A percentile compares a stretch with the other conserved stretches of the same genome.
Conservation (phyloP, 2,113 vertebrate species). For the pig (Sus scrofa) region DNA sequence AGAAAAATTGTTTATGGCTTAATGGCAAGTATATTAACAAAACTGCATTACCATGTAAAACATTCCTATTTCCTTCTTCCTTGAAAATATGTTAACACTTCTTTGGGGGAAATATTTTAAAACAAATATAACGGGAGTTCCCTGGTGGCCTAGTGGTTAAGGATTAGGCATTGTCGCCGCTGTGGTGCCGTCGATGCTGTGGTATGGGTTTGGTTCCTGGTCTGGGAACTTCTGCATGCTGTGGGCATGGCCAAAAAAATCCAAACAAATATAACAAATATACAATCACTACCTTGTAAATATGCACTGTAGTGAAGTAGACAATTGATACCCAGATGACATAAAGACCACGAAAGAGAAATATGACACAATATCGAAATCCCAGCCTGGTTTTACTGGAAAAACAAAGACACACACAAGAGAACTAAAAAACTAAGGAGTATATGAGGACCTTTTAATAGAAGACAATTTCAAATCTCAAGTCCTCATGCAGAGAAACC, state of each 20-base stretch:
- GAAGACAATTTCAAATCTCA: not conserved
- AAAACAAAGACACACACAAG: not conserved
- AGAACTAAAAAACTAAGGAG: not conserved
- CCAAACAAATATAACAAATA: slow-evolving; percentile 32
- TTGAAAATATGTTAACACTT: slow-evolving; percentile 49
- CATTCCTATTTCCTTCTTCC: slow-evolving; percentile 31
- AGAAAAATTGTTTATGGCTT: slow-evolving; percentile 58
- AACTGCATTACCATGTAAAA: slow-evolving; percentile 24
- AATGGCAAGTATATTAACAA: slow-evolving; percentile 36
- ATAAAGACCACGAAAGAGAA: not conserved
- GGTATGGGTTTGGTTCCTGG: too few relatives aligned
- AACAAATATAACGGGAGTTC: not conserved
- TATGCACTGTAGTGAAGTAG: not conserved
- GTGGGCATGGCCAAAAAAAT: too few relatives aligned
- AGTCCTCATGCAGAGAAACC: not conserved
- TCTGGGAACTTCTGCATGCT: too few relatives aligned
- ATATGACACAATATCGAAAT: not conserved
- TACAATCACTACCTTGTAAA: not conserved
- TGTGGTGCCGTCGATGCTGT: too few relatives aligned
- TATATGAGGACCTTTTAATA: not conserved
- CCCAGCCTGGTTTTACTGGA: not conserved
- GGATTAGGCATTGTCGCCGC: too few relatives aligned
- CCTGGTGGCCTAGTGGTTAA: too few relatives aligned
- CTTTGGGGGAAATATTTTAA: slow-evolving; percentile 8
- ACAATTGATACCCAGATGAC: not conserved